These are phyloP conservation scores for Neosilurus mollespiculum DNA, from an alignment of 2,797 vertebrate genomes.

Conservation along the genomic window DNA sequence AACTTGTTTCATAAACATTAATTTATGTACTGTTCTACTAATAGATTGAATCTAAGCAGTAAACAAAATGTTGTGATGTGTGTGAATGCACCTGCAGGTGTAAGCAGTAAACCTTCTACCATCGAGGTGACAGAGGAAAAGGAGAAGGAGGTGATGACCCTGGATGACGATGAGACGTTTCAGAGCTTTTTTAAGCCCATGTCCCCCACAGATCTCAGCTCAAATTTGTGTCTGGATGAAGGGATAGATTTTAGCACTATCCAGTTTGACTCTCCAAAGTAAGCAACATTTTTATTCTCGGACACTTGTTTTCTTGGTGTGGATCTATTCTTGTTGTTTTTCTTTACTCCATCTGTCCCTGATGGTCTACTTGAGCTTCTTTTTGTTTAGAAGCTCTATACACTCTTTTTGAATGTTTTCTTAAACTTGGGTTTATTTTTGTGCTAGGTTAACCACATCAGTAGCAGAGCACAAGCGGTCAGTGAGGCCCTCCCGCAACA, in stretches of 20 bases:
- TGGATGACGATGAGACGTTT: slow-evolving; percentile 78
- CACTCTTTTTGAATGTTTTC: background rate
- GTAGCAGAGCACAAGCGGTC: slow-evolving; percentile 77
- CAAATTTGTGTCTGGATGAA: slow-evolving; percentile 58
- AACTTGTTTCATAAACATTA: background rate
- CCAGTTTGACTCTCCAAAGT: slow-evolving; percentile 71
- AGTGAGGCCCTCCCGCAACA: slow-evolving; percentile 72
- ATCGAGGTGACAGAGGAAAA: slow-evolving; percentile 75
- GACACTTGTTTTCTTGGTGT: background rate
- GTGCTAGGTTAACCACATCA: slow-evolving; percentile 70
- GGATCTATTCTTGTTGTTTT: background rate
- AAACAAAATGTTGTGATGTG: background rate
- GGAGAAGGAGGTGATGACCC: slow-evolving; percentile 80
- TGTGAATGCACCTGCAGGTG: slow-evolving; percentile 56
- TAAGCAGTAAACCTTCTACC: slow-evolving; percentile 67
- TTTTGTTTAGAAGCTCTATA: background rate
- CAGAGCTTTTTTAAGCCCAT: slow-evolving; percentile 73
- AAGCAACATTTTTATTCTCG: slow-evolving; percentile 17
- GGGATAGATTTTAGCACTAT: slow-evolving; percentile 75
- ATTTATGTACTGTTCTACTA: background rate
- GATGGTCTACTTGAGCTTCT: background rate
- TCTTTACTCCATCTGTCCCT: background rate
- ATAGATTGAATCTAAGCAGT: background rate
- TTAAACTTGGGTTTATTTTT: background rate
- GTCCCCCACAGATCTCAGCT: slow-evolving; percentile 58